Evolutionary conservation across 2,888 invertebrate species (phyloP), one percentile per base, ranked within the genome.

Genomic region (Encarsia formosa): DNA sequence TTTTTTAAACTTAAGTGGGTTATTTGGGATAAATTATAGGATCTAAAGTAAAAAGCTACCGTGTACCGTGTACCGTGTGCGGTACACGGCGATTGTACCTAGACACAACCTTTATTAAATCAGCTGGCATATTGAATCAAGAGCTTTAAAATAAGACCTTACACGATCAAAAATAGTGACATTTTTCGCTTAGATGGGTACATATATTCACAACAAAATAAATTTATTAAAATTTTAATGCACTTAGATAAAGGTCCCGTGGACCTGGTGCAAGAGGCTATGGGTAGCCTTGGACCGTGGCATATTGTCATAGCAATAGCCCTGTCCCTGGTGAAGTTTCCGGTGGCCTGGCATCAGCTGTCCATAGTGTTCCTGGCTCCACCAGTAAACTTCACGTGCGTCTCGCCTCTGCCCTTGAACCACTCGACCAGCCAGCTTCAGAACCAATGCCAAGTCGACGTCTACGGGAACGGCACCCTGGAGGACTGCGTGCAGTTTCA

Each of bases 291-390:
- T 63, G 81, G 81, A 32, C 76, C 70, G 56, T 81, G 81, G 70
- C 81, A 81, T 63, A 71, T 76, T 19, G 76, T 78, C 65, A 76
- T 81, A 38, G 72, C 78, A 19, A 59, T 81, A 32, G 63, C 80
- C 38, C 64, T 81, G 4, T 72, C 75, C 1, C 57, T 82, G 24
- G 79, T 78, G 3, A 77, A 81, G 45, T 74, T 78, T 53, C 81
- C 82, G 1, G 77, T 79, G 0, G 81, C 82, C 31, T 79, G 78
- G 67, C 79, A 81, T 61, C 72, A 81, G 34, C 71, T 75, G 15
- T 81, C 79, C 39, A 81, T 81, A 2, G 76, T 79, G 16, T 81
- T 82, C 61, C 64, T 82, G 18, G 75, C 81, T 48, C 81, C 82
- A 2, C 75, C 74, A 22, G 77, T 76, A 1, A 74, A 78, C 50